These are phyloP conservation scores for Orthonevra nobilis DNA, from an alignment of 2,888 invertebrate species.

Conservation along the genomic window DNA sequence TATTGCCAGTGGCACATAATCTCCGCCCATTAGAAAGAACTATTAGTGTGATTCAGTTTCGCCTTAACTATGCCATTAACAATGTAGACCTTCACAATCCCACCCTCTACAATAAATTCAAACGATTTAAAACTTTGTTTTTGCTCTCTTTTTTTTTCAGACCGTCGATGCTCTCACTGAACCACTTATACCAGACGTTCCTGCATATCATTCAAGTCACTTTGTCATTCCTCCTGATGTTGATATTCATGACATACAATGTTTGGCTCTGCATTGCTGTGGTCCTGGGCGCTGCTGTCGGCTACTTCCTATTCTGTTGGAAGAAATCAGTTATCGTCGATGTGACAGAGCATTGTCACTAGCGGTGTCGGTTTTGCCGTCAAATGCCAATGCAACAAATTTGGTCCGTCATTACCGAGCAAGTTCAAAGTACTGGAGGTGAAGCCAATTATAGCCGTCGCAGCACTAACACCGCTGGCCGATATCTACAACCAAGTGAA, in stretches of 20 bases:
- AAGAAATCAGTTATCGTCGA: constrained; percentile 96
- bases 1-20: neutral
- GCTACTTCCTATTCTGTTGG: constrained; percentile 98
- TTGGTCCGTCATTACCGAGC: constrained; percentile 32
- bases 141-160: constrained; percentile 80
- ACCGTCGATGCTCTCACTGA: constrained; percentile 90
- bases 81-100: too few species aligned
- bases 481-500: constrained; percentile 57
- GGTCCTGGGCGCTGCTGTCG: constrained; percentile 92
- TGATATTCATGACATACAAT: constrained; percentile 98
- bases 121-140: constrained; percentile 9
- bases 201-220: constrained; percentile 94
- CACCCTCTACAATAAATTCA: neutral
- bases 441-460: constrained; percentile 7
- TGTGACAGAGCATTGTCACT: constrained; percentile 97
- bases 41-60: neutral
- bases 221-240: constrained; percentile 95
- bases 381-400: constrained; percentile 42
- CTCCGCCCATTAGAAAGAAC: neutral
- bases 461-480: constrained; percentile 15
- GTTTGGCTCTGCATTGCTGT: constrained; percentile 95
- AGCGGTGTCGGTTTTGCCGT: constrained; percentile 77
- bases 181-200: constrained; percentile 92
- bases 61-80: too few species aligned
- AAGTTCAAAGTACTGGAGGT: constrained; percentile 24